Evolutionary conservation across 2,888 invertebrate genomes (phyloP).

Genomic region (Andrena bicolor): DNA sequence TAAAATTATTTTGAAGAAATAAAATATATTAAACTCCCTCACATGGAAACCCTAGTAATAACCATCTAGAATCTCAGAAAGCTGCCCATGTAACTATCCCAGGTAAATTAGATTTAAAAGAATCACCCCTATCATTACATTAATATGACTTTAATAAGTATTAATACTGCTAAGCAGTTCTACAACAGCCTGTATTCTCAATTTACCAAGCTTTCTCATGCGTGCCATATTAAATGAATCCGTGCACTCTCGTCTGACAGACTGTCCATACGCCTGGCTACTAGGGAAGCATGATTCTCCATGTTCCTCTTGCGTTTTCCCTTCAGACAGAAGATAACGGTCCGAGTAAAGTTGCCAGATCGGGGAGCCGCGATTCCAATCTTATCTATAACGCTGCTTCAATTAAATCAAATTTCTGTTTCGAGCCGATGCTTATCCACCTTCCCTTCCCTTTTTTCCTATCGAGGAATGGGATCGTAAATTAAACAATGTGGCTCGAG

Average conservation of each 20-base stretch:
- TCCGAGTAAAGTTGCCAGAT: background rate
- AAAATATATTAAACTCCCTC: too few species aligned
- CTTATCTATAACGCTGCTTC: slow-evolving; percentile 21
- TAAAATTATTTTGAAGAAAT: too few species aligned
- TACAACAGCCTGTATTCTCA: background rate
- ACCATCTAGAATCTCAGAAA: too few species aligned
- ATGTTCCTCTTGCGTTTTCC: background rate
- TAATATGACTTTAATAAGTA: background rate
- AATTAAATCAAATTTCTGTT: background rate
- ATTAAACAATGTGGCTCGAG: slow-evolving; percentile 20
- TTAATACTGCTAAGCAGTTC: background rate
- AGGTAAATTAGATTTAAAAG: too few species aligned
- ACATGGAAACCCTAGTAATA: too few species aligned
- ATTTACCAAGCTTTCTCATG: background rate
- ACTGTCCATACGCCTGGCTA: background rate
- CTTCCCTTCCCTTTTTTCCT: background rate
- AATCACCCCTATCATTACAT: background rate
- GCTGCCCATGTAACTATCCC: too few species aligned
- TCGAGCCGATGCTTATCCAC: background rate
- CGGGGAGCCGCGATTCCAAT: background rate
- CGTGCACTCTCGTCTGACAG: background rate
- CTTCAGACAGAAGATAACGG: background rate
- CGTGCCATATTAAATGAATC: background rate
- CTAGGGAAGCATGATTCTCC: background rate
- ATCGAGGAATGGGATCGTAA: background rate